phyloP scores from a whole-genome alignment of 2,113 vertebrate species.

The Fregata magnificens region DNA sequence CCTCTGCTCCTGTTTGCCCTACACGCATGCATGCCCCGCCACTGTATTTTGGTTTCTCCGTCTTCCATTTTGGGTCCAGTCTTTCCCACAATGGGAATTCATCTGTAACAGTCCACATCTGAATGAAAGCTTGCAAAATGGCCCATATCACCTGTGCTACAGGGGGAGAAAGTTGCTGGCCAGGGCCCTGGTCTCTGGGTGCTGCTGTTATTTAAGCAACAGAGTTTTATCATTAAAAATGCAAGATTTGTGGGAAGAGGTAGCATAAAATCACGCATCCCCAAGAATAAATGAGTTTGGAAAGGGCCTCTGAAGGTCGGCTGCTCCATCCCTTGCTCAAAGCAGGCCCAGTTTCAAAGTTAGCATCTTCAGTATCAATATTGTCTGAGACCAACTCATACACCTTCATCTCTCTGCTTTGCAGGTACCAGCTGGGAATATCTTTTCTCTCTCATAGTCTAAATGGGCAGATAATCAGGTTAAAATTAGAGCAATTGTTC shows the following conservation, averaged over 20 bases:
- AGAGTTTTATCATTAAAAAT: not conserved
- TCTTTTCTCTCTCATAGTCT: not conserved
- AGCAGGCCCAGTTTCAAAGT: not conserved
- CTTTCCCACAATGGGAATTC: fast-evolving
- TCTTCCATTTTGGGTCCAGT: not conserved
- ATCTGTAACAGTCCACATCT: not conserved
- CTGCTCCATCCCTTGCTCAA: not conserved
- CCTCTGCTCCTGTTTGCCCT: not conserved
- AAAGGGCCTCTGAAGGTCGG: not conserved
- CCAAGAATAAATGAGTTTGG: not conserved
- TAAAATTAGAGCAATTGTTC: constrained; percentile 26
- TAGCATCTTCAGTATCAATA: not conserved
- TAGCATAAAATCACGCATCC: not conserved
- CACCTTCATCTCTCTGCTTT: not conserved
- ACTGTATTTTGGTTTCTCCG: not conserved
- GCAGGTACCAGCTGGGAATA: not conserved
- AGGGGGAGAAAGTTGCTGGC: not conserved
- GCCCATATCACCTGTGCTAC: not conserved
- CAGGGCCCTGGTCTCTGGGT: not conserved
- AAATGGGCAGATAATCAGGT: not conserved
- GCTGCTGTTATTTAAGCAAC: not conserved
- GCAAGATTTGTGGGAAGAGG: not conserved
- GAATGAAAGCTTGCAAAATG: not conserved
- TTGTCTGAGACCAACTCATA: not conserved
- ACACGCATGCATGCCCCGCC: fast-evolving